phyloP scores from a whole-genome alignment of 2,113 vertebrate species.

The Upupa epops region DNA sequence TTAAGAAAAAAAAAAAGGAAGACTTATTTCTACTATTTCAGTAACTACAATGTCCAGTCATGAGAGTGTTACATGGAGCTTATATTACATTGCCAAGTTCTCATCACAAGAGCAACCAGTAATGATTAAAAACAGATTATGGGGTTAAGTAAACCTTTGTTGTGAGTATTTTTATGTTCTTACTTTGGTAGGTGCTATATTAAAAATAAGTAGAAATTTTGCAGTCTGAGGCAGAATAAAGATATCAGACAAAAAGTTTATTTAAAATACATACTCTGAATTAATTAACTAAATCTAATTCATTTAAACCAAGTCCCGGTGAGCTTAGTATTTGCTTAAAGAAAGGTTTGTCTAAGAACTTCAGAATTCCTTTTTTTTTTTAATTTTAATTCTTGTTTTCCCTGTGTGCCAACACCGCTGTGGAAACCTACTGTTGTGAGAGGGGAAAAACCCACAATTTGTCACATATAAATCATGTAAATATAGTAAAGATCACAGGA shows the following conservation, averaged over 20 bases:
- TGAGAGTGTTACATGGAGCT: rapidly evolving
- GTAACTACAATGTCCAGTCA: not conserved
- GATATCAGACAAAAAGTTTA: not conserved
- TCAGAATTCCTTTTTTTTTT: not conserved
- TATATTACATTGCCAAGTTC: not conserved
- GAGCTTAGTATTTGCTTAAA: not conserved
- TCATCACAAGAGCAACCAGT: not conserved
- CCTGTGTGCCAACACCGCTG: not conserved
- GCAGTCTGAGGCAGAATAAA: not conserved
- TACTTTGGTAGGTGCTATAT: not conserved
- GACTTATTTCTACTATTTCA: not conserved
- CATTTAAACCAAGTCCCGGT: not conserved
- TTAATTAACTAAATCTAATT: not conserved
- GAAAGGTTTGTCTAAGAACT: not conserved
- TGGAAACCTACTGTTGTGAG: not conserved
- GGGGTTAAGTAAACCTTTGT: not conserved
- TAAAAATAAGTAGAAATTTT: not conserved
- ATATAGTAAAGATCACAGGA: slow-evolving; percentile 14
- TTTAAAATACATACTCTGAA: not conserved
- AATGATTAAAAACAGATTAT: not conserved
- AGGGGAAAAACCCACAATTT: not conserved
- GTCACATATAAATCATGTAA: not conserved
- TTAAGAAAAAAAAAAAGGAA: not conserved
- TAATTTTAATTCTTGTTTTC: too few relatives aligned
- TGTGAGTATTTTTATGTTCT: not conserved